A percentile compares a stretch with the other conserved stretches of the same genome.
These are phyloP conservation scores for Sinocyclocheilus rhinocerous DNA, from an alignment of 2,113 vertebrate species.

Conservation along the genomic window DNA sequence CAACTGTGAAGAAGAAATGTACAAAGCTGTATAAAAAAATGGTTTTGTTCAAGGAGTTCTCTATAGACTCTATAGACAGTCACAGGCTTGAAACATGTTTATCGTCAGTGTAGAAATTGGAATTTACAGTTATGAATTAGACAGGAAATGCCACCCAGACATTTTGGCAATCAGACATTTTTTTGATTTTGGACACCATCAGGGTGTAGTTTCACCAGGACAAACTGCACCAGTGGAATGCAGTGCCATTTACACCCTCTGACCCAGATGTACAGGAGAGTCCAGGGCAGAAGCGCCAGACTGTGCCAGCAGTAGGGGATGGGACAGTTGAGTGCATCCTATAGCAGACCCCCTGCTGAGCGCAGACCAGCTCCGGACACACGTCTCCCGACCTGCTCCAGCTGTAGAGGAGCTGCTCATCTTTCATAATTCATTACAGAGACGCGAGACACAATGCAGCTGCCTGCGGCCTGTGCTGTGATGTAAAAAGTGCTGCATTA, in stretches of 20 bases:
- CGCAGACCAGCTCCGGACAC: constrained; percentile 12
- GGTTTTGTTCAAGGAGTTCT: neutral
- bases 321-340: constrained; percentile 31
- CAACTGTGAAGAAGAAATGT: neutral
- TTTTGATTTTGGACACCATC: neutral
- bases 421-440: constrained; percentile 77
- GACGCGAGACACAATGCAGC: constrained; percentile 53
- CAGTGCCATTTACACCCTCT: constrained; percentile 44
- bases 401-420: constrained; percentile 60
- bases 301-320: constrained; percentile 19
- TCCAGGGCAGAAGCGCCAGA: constrained; percentile 42
- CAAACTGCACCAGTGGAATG: constrained; percentile 52
- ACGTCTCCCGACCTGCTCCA: constrained; percentile 20
- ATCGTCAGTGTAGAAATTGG: neutral
- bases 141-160: neutral
- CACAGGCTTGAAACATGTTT: neutral
- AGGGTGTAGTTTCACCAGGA: neutral
- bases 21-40: neutral
- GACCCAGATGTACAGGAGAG: constrained; percentile 55
- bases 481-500: constrained; percentile 53
- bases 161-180: neutral
- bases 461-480: constrained; percentile 42
- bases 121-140: neutral
- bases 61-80: neutral
- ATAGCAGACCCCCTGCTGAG: constrained; percentile 25